phyloP scores from a whole-genome alignment of 1,140 invertebrate species.

The Cephus cinctus region DNA sequence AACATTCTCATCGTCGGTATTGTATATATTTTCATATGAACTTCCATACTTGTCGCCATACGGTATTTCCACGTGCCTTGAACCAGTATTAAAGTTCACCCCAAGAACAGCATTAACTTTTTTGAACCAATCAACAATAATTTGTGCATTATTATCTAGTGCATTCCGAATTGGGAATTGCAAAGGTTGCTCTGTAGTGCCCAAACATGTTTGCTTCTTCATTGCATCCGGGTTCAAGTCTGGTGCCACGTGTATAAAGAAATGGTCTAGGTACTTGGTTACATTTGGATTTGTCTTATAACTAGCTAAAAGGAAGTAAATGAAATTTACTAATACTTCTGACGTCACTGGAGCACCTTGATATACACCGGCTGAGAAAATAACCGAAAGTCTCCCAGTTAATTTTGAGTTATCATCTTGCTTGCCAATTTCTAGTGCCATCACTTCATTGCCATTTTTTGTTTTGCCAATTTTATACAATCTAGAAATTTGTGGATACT shows the following conservation, averaged over 20 bases:
- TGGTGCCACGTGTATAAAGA: conserved; percentile 41
- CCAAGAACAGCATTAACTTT: conserved; percentile 40
- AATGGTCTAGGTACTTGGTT: conserved; percentile 34
- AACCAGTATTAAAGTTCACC: conserved; percentile 47
- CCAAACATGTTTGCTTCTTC: conserved; percentile 31
- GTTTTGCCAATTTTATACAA: conserved; percentile 37
- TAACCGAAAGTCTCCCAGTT: conserved; percentile 35
- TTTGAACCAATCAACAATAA: conserved; percentile 43
- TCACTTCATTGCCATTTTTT: conserved; percentile 25
- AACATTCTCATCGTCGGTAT: conserved; percentile 35
- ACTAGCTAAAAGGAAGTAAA: conserved; percentile 34
- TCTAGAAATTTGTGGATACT: conserved; percentile 38
- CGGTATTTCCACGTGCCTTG: conserved; percentile 47
- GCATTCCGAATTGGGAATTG: conserved; percentile 27
- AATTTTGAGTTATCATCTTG: conserved; percentile 20
- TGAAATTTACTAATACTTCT: conserved; percentile 38
- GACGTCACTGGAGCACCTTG: conserved; percentile 39
- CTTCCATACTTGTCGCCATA: conserved; percentile 28
- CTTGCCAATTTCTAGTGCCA: conserved; percentile 40
- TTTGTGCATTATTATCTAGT: conserved; percentile 25
- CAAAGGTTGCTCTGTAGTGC: conserved; percentile 17
- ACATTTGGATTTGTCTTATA: conserved; percentile 31
- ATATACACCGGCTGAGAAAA: conserved; percentile 40
- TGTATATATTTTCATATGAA: conserved; percentile 17
- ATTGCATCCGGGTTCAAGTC: conserved; percentile 35